Evolutionary conservation across 2,113 vertebrate species (phyloP).

Genomic region (Silurus asotus): DNA sequence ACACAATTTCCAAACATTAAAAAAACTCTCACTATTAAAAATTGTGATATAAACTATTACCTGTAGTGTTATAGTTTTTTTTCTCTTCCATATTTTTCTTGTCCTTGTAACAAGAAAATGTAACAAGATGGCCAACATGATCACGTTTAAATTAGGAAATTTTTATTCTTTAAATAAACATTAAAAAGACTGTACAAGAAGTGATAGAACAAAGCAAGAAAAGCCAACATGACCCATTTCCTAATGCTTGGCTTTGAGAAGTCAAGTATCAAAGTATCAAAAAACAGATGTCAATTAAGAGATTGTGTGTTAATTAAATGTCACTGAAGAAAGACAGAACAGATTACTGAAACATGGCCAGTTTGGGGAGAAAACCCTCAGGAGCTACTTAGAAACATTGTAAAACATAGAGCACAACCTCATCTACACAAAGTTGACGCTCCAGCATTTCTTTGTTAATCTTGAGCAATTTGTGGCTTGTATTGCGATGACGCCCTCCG

Average conservation of each 20-base stretch:
- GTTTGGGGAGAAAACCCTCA: slow-evolving; percentile 9
- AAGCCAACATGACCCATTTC: not conserved
- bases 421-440: not conserved
- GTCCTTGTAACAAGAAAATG: not conserved
- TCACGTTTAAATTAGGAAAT: slow-evolving; percentile 38
- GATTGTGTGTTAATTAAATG: slow-evolving; percentile 2
- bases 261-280: not conserved
- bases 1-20: not conserved
- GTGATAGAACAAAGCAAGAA: slow-evolving; percentile 23
- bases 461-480: not conserved
- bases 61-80: not conserved
- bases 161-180: slow-evolving; percentile 63
- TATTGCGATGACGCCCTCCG: not conserved
- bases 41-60: not conserved
- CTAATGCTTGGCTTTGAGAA: not conserved
- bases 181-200: slow-evolving; percentile 63
- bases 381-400: not conserved
- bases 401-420: not conserved
- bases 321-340: slow-evolving; percentile 7
- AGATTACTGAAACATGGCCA: not conserved
- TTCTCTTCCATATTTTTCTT: not conserved
- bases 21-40: not conserved
- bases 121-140: slow-evolving; percentile 1
- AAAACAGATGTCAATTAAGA: slow-evolving; percentile 2
- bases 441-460: not conserved